phyloP scores from a whole-genome alignment of 53 echinoderm and acorn worm genomes.

The Stichopus horrens region DNA sequence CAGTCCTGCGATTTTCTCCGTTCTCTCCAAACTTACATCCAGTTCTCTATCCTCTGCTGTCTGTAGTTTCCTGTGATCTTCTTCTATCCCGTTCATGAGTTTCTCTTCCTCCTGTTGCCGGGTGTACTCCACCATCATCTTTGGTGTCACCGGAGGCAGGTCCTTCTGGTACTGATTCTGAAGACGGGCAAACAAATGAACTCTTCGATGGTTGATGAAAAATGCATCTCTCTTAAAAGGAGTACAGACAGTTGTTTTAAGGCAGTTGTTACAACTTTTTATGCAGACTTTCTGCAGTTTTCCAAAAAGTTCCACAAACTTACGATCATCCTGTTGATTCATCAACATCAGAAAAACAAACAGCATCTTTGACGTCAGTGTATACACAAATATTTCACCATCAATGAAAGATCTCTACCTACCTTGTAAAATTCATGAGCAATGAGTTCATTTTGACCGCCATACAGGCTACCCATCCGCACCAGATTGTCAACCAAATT shows the following conservation, averaged over 20 bases:
- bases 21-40: slow-evolving; percentile 53
- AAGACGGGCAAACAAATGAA: background rate
- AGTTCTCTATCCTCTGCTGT: slow-evolving; percentile 84
- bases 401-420: background rate
- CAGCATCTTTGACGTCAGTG: background rate
- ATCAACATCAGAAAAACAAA: background rate
- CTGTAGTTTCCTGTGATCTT: slow-evolving; percentile 76
- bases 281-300: too few relatives aligned
- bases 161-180: slow-evolving; percentile 71
- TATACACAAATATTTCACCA: background rate
- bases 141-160: slow-evolving; percentile 57
- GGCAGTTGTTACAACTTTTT: too few relatives aligned
- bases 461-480: slow-evolving; percentile 93
- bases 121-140: slow-evolving; percentile 93
- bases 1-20: background rate
- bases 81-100: slow-evolving; percentile 71
- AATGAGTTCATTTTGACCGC: slow-evolving; percentile 86
- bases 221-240: too few relatives aligned
- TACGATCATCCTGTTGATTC: background rate
- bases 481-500: slow-evolving; percentile 92
- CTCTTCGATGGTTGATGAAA: too few relatives aligned
- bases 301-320: background rate
- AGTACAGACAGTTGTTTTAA: too few relatives aligned
- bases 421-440: slow-evolving; percentile 93
- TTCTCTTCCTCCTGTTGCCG: slow-evolving; percentile 79